These are phyloP conservation scores for Andrena praecox DNA, from an alignment of 2,888 invertebrate species.

Conservation along the genomic window DNA sequence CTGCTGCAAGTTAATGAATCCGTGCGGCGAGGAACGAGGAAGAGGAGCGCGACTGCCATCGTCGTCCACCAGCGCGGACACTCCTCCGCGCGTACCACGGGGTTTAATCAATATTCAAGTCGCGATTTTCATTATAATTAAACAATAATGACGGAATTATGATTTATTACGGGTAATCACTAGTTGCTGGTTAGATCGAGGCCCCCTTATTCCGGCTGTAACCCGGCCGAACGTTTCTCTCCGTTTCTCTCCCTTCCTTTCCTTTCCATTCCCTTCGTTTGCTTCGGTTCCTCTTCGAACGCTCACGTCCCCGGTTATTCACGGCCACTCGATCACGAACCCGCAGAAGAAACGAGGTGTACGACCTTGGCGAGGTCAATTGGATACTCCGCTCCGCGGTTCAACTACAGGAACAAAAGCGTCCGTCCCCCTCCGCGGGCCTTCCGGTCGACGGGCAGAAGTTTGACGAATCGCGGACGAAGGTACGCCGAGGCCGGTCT, in stretches of 20 bases:
- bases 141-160: slow-evolving; percentile 82
- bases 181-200: slow-evolving; percentile 74
- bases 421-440: neutral
- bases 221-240: slow-evolving; percentile 33
- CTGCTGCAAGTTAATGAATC: slow-evolving; percentile 70
- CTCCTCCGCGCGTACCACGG: slow-evolving; percentile 52
- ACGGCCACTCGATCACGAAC: slow-evolving; percentile 32
- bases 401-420: slow-evolving; percentile 3
- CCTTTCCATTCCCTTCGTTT: slow-evolving; percentile 17
- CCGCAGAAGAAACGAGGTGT: slow-evolving; percentile 39
- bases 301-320: slow-evolving; percentile 8
- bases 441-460: neutral
- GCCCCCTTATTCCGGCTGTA: slow-evolving; percentile 54
- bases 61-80: slow-evolving; percentile 20
- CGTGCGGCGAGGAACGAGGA: slow-evolving; percentile 50
- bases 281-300: neutral
- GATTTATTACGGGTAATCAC: slow-evolving; percentile 82
- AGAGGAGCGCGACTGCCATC: slow-evolving; percentile 16
- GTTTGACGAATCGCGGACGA: neutral
- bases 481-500: neutral
- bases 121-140: slow-evolving; percentile 82
- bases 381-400: slow-evolving; percentile 11
- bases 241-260: slow-evolving; percentile 38
- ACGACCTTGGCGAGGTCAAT: slow-evolving; percentile 56
- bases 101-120: slow-evolving; percentile 81